Evolutionary conservation across 2,888 invertebrate species (phyloP).

Genomic region (Neelides folsomi): DNA sequence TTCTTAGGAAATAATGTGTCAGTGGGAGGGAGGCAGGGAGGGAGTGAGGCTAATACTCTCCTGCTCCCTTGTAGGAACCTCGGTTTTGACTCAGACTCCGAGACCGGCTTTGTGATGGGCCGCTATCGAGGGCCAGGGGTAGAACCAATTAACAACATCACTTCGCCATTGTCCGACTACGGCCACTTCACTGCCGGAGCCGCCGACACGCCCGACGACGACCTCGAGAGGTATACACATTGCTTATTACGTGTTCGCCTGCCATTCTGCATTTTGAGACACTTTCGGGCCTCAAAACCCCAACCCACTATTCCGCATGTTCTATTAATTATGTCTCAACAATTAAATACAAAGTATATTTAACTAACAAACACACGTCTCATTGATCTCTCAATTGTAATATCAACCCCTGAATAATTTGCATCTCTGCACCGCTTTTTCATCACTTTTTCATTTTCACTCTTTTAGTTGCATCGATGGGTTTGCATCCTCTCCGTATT

Average conservation of each 20-base stretch:
- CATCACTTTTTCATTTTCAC: slow-evolving; percentile 9
- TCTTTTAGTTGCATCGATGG: slow-evolving; percentile 33
- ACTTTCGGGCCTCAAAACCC: background rate
- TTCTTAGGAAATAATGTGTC: slow-evolving; percentile 5
- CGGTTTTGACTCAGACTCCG: slow-evolving; percentile 30
- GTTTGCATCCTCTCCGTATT: slow-evolving; percentile 30
- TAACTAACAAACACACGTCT: background rate
- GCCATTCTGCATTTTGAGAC: background rate
- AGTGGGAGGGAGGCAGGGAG: too few species aligned
- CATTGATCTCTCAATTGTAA: background rate
- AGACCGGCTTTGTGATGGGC: slow-evolving; percentile 30
- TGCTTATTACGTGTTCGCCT: background rate
- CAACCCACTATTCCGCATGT: too few species aligned
- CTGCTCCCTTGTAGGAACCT: slow-evolving; percentile 4
- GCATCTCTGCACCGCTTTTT: slow-evolving; percentile 11
- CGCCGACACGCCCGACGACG: slow-evolving; percentile 25
- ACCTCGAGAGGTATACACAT: slow-evolving; percentile 30
- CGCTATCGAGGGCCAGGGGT: slow-evolving; percentile 31
- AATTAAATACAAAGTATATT: too few species aligned
- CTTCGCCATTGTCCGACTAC: slow-evolving; percentile 28
- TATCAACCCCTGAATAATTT: background rate
- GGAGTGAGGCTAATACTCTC: too few species aligned
- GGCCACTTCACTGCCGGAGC: slow-evolving; percentile 23
- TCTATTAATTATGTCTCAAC: too few species aligned
- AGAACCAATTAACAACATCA: slow-evolving; percentile 12